Evolutionary conservation across 2,113 vertebrate species (phyloP).

Genomic region (Forbesichthys papilliferus): DNA sequence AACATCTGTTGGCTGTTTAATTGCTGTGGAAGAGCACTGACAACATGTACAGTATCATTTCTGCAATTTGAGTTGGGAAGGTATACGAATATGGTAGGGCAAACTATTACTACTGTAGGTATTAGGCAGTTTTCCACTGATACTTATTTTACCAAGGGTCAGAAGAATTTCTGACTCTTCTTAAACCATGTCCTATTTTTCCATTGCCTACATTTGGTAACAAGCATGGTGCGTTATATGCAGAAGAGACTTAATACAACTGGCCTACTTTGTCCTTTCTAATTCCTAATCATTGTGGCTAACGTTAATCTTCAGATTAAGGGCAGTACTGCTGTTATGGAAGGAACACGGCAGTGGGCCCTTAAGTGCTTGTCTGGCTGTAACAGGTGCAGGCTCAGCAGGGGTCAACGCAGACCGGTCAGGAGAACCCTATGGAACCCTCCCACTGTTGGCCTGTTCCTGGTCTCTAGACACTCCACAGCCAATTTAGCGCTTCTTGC

Average conservation of each 20-base stretch:
- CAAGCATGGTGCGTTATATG: neutral
- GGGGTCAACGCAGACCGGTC: conserved; percentile 48
- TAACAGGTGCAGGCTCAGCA: conserved; percentile 47
- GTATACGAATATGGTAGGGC: too few species aligned
- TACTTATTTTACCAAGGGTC: conserved; percentile 60
- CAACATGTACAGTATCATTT: too few species aligned
- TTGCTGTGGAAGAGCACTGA: neutral
- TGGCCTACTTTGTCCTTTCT: neutral
- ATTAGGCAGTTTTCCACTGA: conserved; percentile 54
- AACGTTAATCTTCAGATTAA: conserved; percentile 1
- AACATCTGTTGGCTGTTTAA: conserved; percentile 52
- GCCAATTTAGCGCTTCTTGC: conserved; percentile 61
- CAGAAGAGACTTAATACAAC: neutral
- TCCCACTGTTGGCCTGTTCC: conserved; percentile 23
- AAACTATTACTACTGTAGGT: conserved; percentile 21
- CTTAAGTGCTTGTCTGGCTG: conserved; percentile 18
- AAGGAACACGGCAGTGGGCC: conserved; percentile 30
- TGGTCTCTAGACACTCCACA: conserved; percentile 41
- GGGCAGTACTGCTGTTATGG: conserved; percentile 7
- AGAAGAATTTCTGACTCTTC: conserved; percentile 15
- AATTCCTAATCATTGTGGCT: conserved; percentile 2
- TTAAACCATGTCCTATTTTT: neutral
- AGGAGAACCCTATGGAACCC: conserved; percentile 38
- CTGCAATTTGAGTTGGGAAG: too few species aligned
- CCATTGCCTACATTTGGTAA: neutral